Evolutionary conservation across 2,797 vertebrate genomes (phyloP), one percentile per base, ranked within the genome.

Genomic region (Lophotriccus pileatus): DNA sequence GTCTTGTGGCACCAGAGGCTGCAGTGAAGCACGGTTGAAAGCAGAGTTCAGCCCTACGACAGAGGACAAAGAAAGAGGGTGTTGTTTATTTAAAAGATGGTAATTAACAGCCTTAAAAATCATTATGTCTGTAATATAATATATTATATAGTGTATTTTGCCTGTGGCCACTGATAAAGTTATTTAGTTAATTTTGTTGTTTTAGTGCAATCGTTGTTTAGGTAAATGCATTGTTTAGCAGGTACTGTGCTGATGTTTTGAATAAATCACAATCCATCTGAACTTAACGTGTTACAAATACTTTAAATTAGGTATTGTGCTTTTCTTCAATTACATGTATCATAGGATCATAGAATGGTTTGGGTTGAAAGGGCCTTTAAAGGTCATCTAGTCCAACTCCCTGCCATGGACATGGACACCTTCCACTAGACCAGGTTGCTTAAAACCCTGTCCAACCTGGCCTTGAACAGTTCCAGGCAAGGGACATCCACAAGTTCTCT

Each of bases 11-110:
- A 9, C 28, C 69, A 36, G 56, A n/a, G n/a, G 28, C 72, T 85
- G 28, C 2, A 0, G 53, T 27, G 60, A 46, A 43, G 36, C 14
- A n/a, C 0, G 0, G 14, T 5, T 2, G 5, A 64, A 73, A 78
- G 34, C 47, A 34, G 60, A 69, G 32, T 41, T 86, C 67, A 84
- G 59, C n/a, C 9, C 27, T 49, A 6, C 10, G 37, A 30, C 19
- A 27, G 39, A 32, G 37, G 28, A 78, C 44, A 70, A 59, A 82
- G 44, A 25, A 53, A 22, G 8, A 44, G 1, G 1, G 1, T 37
- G 14, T 19, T 64, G 16, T 67, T 89, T 56, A 28, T 78, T 85
- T 74, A 28, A 58, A 90, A 78, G 10, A 22, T 24, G 3, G 8
- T 66, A 34, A 80, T 62, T 49, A 60, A 50, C 8, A 7, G 36